These are phyloP conservation scores for Hypomecis punctinalis DNA, from an alignment of 2,888 invertebrate species.

Conservation along the genomic window DNA sequence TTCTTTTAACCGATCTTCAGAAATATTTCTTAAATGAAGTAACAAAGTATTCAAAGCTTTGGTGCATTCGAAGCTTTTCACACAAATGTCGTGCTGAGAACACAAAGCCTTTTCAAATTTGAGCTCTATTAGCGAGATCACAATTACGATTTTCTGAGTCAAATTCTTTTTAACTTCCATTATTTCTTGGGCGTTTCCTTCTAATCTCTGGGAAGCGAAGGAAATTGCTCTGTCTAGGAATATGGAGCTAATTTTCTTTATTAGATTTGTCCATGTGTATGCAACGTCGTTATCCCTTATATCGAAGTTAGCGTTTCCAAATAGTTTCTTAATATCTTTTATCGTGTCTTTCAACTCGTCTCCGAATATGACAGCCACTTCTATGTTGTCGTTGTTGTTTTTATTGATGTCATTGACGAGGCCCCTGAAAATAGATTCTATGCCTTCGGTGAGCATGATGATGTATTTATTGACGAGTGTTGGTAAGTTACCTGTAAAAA, in stretches of 20 bases:
- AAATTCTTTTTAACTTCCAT: conserved; percentile 50
- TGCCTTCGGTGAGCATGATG: conserved; percentile 51
- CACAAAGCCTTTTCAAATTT: conserved; percentile 62
- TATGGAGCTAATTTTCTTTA: conserved; percentile 64
- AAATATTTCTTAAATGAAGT: conserved; percentile 46
- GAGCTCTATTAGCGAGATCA: conserved; percentile 57
- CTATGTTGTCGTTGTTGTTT: conserved; percentile 29
- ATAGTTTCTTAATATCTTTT: conserved; percentile 51
- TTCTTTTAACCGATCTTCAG: conserved; percentile 50
- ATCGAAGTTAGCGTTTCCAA: conserved; percentile 51
- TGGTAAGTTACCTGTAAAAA: conserved; percentile 38
- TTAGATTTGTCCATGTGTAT: conserved; percentile 58
- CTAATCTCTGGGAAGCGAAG: conserved; percentile 50
- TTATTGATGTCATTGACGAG: conserved; percentile 46
- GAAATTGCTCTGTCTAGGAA: conserved; percentile 57
- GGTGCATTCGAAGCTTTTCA: conserved; percentile 55
- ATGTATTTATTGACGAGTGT: conserved; percentile 63
- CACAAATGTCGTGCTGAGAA: conserved; percentile 56
- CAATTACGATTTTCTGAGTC: conserved; percentile 56
- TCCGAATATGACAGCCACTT: conserved; percentile 46
- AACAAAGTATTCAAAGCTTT: conserved; percentile 56
- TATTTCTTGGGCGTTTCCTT: conserved; percentile 43
- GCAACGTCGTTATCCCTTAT: conserved; percentile 45
- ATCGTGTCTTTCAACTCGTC: conserved; percentile 53
- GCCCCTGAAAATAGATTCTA: conserved; percentile 54